Evolutionary conservation across 2,113 vertebrate species (phyloP), one percentile per base, ranked within the genome.

Genomic region (Ammospiza caudacuta): DNA sequence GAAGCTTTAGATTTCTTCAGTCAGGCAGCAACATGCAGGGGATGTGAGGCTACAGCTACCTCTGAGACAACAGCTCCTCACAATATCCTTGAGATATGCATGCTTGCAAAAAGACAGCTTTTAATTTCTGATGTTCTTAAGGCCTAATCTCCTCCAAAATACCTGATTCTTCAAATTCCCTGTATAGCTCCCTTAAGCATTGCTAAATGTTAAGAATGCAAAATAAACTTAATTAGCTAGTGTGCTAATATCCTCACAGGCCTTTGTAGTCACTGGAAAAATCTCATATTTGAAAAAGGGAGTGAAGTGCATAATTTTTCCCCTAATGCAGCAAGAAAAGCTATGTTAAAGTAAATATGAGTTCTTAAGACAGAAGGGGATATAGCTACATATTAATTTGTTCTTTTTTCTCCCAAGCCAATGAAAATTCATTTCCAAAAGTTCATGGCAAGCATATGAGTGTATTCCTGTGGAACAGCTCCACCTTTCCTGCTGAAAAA

Each of bases 161-260:
- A 89, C 83, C 87, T 91, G 83, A 89, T 77, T 88, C 59, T 92
- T 83, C 76, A 73, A 94, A 80, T 83, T 92, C 63, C 41, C 55
- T 69, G 20, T 51, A 70, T 68, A 78, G n/a, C 4, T 91, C 59
- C 69, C 66, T 94, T n/a, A 73, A n/a, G 54, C 44, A 66, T 29
- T 87, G n/a, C 78, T 90, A 90, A 83, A 54, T 63, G 82, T 68
- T 89, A 92, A n/a, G 68, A 92, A 78, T 63, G 61, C 27, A 92
- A 96, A 95, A 94, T 72, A 90, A 87, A 72, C 86, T 75, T 84
- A 75, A 92, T 94, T 91, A 94, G 73, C 12, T 83, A 24, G 43
- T 23, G 46, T 35, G 54, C 28, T 94, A 82, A 84, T 91, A 82
- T 79, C 69, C 69, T 92, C 76, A 67, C 11, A 68, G 86, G 5